phyloP scores from a whole-genome alignment of 2,113 vertebrate species.

The Microcebus ravelobensis region DNA sequence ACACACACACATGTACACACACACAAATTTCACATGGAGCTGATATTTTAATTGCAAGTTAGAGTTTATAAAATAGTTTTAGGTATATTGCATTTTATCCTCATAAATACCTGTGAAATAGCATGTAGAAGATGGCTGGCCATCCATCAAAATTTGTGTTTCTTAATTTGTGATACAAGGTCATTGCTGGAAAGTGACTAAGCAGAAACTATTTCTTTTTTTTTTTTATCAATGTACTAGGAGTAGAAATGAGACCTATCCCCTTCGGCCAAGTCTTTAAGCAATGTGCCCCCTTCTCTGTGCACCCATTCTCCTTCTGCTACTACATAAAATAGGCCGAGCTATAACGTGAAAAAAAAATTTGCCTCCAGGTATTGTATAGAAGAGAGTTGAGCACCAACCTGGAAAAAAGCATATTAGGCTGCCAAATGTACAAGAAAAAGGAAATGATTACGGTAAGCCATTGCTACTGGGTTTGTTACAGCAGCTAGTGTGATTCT shows the following conservation, averaged over 20 bases:
- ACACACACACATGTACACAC: accelerated
- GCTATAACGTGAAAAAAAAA: too few relatives aligned
- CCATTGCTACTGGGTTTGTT: neutral
- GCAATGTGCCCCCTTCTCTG: neutral
- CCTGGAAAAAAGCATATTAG: neutral
- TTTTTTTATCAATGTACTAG: neutral
- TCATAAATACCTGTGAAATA: neutral
- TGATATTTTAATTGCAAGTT: neutral
- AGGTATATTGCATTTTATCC: neutral
- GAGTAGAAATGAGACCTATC: neutral
- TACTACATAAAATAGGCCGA: neutral
- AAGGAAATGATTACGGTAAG: neutral
- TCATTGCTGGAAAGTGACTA: neutral
- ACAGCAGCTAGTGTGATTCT: neutral
- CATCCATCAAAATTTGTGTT: neutral
- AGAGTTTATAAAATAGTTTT: neutral
- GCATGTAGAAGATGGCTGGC: neutral
- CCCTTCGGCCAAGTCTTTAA: neutral
- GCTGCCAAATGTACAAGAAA: neutral
- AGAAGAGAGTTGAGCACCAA: neutral
- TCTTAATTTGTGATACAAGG: neutral
- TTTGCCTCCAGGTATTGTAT: neutral
- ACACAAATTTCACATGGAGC: neutral
- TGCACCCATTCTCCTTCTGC: neutral
- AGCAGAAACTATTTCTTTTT: neutral